Evolutionary conservation across 1,140 invertebrate species (phyloP), one percentile per base, ranked within the genome.

Genomic region (Venturia canescens): DNA sequence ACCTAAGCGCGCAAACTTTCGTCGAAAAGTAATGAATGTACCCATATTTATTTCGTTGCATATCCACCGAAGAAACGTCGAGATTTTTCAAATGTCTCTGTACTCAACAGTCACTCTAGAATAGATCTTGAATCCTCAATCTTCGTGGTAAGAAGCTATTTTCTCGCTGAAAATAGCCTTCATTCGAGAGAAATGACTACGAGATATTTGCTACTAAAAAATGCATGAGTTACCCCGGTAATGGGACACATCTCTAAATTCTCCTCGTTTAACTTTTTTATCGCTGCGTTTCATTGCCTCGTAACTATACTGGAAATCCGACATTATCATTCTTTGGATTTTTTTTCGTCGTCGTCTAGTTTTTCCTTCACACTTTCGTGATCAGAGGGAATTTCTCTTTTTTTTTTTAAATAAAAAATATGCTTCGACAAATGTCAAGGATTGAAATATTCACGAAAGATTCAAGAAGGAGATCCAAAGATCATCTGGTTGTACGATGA

Each of bases 151-250:
- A 3, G 13, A 66, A 66, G 63, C 63, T 66, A 66, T 15, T 66
- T 29, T n/a, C 23, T 66, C 27, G 23, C 16, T 29, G n/a, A 13
- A 29, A 69, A 69, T 27, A 18, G 67, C 29, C 67, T 13, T 69
- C 67, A 69, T 29, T 69, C 67, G 29, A 34, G 67, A 31, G 18
- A 21, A 53, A 53, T 53, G 16, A 69, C 27, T 29, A 34, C 26
- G 67, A 69, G 31, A 27, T 31, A 69, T 69, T 31, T 69, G 2
- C 67, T 31, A 34, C 67, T 69, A 69, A 69, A 69, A 69, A 29
- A 69, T 53, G 50, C 29, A 34, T 34, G 67, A 69, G 13, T 29
- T 69, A 2, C 6, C 31, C 3, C 11, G 67, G 9, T 16, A 5
- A 69, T 18, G 18, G 18, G 31, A 53, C 50, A 34, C 23, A 3